A percentile compares a stretch with the other conserved stretches of the same genome.
These are phyloP conservation scores for Lithophane ornitopus DNA, from an alignment of 2,888 invertebrate genomes.

Conservation along the genomic window DNA sequence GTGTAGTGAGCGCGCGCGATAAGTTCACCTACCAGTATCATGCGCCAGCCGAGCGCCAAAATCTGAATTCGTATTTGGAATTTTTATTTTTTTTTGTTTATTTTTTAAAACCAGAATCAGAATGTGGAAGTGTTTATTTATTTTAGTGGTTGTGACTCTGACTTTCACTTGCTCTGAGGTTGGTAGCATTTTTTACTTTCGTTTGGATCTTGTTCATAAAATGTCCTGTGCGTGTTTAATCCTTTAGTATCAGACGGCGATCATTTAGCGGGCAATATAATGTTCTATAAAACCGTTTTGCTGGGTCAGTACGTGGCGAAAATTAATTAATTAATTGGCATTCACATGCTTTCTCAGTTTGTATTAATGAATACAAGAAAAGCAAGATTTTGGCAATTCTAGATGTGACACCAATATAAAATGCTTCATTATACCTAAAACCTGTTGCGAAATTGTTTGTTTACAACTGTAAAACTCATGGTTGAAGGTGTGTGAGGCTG, in stretches of 20 bases:
- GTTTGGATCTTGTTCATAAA: conserved; percentile 49
- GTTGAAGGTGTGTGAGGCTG: conserved; percentile 10
- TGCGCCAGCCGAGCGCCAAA: conserved; percentile 82
- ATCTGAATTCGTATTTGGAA: conserved; percentile 75
- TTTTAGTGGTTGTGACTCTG: conserved; percentile 81
- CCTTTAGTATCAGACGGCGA: conserved; percentile 23
- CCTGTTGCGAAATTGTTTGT: conserved; percentile 52
- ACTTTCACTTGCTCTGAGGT: conserved; percentile 85
- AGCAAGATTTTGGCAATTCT: conserved; percentile 23
- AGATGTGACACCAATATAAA: conserved; percentile 36
- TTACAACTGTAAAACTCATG: conserved; percentile 44
- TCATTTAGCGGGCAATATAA: conserved; percentile 23
- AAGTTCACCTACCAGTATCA: conserved; percentile 78
- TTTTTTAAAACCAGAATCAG: conserved; percentile 73
- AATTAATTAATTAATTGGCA: conserved; percentile 1
- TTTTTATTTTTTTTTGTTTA: conserved; percentile 68
- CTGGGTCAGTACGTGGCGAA: conserved; percentile 19
- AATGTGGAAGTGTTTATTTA: conserved; percentile 85
- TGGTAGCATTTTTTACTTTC: conserved; percentile 73
- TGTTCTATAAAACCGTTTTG: background rate
- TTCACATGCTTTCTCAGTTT: conserved; percentile 29
- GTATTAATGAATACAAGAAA: conserved; percentile 16
- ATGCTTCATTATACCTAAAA: conserved; percentile 33
- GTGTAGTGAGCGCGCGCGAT: conserved; percentile 82
- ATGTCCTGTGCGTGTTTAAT: conserved; percentile 32